Evolutionary conservation across 2,113 vertebrate species (phyloP), one percentile per base, ranked within the genome.

Genomic region (Mastomys coucha): DNA sequence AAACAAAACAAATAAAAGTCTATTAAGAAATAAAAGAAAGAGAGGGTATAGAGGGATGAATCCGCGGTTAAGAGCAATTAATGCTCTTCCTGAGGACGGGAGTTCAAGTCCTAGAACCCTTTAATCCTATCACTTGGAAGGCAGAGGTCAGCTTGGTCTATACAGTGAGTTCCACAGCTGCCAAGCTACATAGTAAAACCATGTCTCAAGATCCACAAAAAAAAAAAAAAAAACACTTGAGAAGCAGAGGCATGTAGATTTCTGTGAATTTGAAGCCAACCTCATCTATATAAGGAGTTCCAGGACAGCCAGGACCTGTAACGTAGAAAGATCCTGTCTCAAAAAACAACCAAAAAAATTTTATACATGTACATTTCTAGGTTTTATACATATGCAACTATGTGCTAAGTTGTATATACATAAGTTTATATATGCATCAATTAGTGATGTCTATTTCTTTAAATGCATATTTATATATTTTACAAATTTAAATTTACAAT

Each of bases 401-500:
- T n/a, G 88, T 73, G 87, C n/a, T 63, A 75, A n/a, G 72, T 65
- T 96, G 11, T 45, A 70, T 58, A 58, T 22, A 77, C 31, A 31
- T 53, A 51, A 33, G 11, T 65, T 5, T 87, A 65, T 45, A 65
- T 85, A 51, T 80, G 5, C 33, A 86, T 88, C 31, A 70, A 69
- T 94, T 89, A 91, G 65, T 91, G 51, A 56, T 85, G 42, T 53
- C n/a, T 76, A 53, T 87, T 94, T 94, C 81, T 67, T 58, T 73
- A 88, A 95, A 77, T 56, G 14, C 56, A 65, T 88, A 76, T 42
- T 91, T 96, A 67, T 56, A 87, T 63, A 82, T 73, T 87, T 88
- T 94, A 89, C 39, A 91, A 94, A 90, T 76, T 90, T 86, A 80
- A 53, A 78, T 93, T 81, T 94, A 93, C 51, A 82, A 31, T 95